A percentile compares a stretch with the other conserved stretches of the same genome.
These are phyloP conservation scores for Aplochiton taeniatus DNA, from an alignment of 2,797 vertebrate species.

Conservation along the genomic window DNA sequence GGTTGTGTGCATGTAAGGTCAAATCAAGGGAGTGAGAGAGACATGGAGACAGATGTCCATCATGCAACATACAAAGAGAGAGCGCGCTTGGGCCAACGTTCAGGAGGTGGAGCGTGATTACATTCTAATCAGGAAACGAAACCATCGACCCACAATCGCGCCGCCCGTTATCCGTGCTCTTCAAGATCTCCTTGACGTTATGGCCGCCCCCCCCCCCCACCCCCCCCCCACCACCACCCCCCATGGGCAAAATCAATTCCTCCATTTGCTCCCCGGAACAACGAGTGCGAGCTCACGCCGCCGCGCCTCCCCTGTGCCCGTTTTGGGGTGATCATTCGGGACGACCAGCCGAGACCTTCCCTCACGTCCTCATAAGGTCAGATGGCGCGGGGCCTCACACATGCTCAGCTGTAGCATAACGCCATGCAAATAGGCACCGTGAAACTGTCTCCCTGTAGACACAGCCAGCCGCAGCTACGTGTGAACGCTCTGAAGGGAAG, in stretches of 20 bases:
- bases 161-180: slow-evolving; percentile 22
- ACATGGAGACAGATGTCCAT: too few relatives aligned
- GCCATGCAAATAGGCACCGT: too few relatives aligned
- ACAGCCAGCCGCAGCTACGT: too few relatives aligned
- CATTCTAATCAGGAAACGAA: slow-evolving; percentile 51
- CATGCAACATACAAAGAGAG: too few relatives aligned
- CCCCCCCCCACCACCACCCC: too few relatives aligned
- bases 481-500: too few relatives aligned
- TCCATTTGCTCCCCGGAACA: slow-evolving; percentile 50
- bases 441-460: too few relatives aligned
- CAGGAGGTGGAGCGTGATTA: slow-evolving; percentile 3
- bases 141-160: slow-evolving; percentile 46
- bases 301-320: slow-evolving; percentile 17
- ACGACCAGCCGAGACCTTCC: slow-evolving; percentile 13
- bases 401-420: too few relatives aligned
- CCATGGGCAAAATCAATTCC: slow-evolving; percentile 48
- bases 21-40: too few relatives aligned
- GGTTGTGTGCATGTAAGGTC: too few relatives aligned
- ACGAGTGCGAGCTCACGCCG: slow-evolving; percentile 27
- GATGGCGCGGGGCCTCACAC: neutral
- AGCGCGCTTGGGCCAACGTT: neutral
- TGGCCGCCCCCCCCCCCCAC: too few relatives aligned
- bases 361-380: neutral
- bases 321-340: slow-evolving; percentile 32
- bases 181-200: slow-evolving; percentile 28